Evolutionary conservation across 1,140 invertebrate species (phyloP).

Genomic region (Ceratina calcarata): DNA sequence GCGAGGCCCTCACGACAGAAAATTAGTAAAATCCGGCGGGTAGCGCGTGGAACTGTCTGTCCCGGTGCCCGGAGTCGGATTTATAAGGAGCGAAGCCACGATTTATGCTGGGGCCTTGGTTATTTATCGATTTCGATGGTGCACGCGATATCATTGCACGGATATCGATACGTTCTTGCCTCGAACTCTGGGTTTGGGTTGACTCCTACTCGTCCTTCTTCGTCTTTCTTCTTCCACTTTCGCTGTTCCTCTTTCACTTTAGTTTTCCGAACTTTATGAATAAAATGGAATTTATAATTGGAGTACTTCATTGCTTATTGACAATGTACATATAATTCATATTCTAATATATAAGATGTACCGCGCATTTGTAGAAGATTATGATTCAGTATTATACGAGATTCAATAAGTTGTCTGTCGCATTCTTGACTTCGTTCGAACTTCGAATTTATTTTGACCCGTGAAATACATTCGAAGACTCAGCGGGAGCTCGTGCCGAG

Average conservation of each 20-base stretch:
- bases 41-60: conserved; percentile 73
- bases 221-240: conserved; percentile 3
- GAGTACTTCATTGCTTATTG: too few species aligned
- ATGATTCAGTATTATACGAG: background rate
- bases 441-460: conserved; percentile 57
- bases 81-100: conserved; percentile 79
- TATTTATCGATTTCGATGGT: conserved; percentile 80
- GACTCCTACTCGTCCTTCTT: conserved; percentile 32
- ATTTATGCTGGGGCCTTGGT: conserved; percentile 76
- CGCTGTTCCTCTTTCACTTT: background rate
- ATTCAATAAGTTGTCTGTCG: conserved; percentile 7
- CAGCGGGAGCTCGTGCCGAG: conserved; percentile 12
- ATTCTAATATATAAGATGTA: too few species aligned
- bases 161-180: conserved; percentile 77
- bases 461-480: conserved; percentile 54
- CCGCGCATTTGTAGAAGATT: background rate
- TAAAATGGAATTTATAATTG: too few species aligned
- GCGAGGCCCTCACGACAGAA: conserved; percentile 71
- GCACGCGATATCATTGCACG: conserved; percentile 78
- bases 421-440: background rate
- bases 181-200: conserved; percentile 39
- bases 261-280: background rate
- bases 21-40: conserved; percentile 79
- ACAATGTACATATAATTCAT: too few species aligned
- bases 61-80: conserved; percentile 68